Evolutionary conservation across 2,113 vertebrate genomes (phyloP), one percentile per base, ranked within the genome.

Genomic region (Ictalurus punctatus): DNA sequence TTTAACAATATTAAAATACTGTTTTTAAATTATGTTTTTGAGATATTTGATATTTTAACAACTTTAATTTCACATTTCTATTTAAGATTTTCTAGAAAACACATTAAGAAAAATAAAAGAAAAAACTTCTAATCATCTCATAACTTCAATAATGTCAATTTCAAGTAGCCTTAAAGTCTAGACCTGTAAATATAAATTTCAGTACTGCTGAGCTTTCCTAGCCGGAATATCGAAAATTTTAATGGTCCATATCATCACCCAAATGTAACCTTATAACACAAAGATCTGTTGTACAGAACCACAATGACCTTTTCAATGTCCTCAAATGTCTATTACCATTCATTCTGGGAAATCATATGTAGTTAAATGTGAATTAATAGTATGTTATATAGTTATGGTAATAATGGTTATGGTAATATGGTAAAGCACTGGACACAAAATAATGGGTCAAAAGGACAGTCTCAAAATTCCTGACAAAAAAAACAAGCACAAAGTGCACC

Each of bases 391-490:
- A 21, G 8, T 44, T 48, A 48, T 78, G 40, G 23, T 44, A 78
- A 78, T 27, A 48, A 30, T 19, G 19, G 8, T 44, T 48, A 48
- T 78, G 40, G 23, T 44, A 78, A 78, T 27, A 48, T 48, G 44
- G 44, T 48, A 48, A n/a, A 54, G 14, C 25, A 79, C 27, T 80
- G 27, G 48, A 80, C 78, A n/a, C 14, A 17, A n/a, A n/a, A 56
- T n/a, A 80, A 54, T 30, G 27, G 52, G 78, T n/a, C 78, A 56
- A 56, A 56, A 80, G 74, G 44, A 78, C 74, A 78, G 74, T 52
- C 10, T 78, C 12, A 14, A 52, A 12, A 78, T 27, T 78, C 44
- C 74, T 78, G 74, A 78, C 74, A 14, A 37, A 25, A 30, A 80
- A 56, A 80, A 80, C 25, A n/a, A 56, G 27, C 14, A 56, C 78